Evolutionary conservation across 2,113 vertebrate species (phyloP).

Genomic region (Hemiscyllium ocellatum): DNA sequence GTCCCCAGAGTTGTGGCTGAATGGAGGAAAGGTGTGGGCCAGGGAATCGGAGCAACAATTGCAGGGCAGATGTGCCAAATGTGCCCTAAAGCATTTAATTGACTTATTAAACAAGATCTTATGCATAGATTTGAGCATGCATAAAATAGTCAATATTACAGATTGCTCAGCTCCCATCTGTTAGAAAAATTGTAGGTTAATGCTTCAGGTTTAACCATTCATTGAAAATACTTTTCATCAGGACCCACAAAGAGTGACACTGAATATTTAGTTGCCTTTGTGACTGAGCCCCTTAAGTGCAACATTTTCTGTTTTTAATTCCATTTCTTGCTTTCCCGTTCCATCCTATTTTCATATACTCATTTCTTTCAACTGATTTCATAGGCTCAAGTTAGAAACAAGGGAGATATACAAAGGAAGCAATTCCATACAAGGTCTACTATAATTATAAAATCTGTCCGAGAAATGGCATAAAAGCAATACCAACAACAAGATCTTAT

Average conservation of each 20-base stretch:
- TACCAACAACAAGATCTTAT: constrained; percentile 28
- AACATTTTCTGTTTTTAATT: constrained; percentile 1
- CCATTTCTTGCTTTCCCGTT: neutral
- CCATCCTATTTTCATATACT: neutral
- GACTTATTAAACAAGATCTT: neutral
- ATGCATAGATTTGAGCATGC: neutral
- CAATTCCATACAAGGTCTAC: constrained; percentile 16
- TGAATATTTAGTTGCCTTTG: neutral
- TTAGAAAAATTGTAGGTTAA: neutral
- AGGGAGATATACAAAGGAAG: neutral
- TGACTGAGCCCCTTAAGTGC: neutral
- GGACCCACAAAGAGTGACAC: neutral
- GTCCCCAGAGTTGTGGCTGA: neutral
- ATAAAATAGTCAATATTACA: neutral
- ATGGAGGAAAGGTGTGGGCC: neutral
- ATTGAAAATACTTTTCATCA: neutral
- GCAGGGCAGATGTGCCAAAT: neutral
- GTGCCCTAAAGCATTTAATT: neutral
- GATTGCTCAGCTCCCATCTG: neutral
- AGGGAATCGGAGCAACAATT: neutral
- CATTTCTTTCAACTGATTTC: neutral
- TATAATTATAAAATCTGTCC: constrained; percentile 22
- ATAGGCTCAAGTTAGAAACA: neutral
- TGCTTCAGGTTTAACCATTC: neutral
- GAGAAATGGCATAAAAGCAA: constrained; percentile 27